phyloP scores from a whole-genome alignment of 1,140 invertebrate genomes.

The Magallana ariakensis region DNA sequence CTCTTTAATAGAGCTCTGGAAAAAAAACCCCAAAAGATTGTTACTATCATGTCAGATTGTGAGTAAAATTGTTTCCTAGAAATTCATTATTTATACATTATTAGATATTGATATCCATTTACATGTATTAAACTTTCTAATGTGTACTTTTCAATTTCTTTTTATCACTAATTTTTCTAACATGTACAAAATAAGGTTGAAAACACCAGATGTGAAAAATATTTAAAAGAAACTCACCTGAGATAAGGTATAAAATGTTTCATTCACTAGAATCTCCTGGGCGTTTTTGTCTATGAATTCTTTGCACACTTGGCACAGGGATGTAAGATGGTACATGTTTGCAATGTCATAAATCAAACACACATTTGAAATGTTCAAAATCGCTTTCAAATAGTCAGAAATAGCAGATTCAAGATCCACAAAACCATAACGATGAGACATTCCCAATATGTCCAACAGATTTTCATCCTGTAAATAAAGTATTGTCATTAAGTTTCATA shows the following conservation, averaged over 20 bases:
- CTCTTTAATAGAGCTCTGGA: conserved; percentile 82
- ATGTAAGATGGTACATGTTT: conserved; percentile 85
- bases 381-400: conserved; percentile 94
- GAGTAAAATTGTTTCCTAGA: too few species aligned
- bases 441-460: conserved; percentile 90
- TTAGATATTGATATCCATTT: too few species aligned
- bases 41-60: not conserved
- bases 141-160: too few species aligned
- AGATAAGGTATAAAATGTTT: conserved; percentile 91
- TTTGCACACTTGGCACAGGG: conserved; percentile 84
- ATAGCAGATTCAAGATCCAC: conserved; percentile 93
- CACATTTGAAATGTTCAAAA: conserved; percentile 92
- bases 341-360: conserved; percentile 96
- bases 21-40: conserved; percentile 72
- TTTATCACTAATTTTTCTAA: too few species aligned
- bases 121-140: too few species aligned
- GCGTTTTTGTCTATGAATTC: conserved; percentile 94
- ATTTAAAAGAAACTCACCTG: conserved; percentile 81
- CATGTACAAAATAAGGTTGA: too few species aligned
- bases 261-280: conserved; percentile 88
- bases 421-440: conserved; percentile 98
- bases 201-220: too few species aligned
- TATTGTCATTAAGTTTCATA: not conserved
- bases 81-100: too few species aligned
- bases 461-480: conserved; percentile 85